Evolutionary conservation across 2,797 vertebrate species (phyloP), one percentile per base, ranked within the genome.

Genomic region (Discoglossus pictus): DNA sequence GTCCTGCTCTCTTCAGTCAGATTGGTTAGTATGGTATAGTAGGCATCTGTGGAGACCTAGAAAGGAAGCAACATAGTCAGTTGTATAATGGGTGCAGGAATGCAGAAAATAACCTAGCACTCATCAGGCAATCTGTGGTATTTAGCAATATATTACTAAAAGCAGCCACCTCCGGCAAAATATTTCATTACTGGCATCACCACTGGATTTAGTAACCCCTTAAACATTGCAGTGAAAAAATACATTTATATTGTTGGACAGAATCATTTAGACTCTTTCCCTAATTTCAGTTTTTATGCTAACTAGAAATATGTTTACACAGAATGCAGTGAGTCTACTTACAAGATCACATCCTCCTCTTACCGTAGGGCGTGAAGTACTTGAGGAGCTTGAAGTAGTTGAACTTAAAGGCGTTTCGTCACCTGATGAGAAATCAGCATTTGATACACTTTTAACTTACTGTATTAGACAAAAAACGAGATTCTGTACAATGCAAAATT

Each of bases 41-140:
- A 91, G 46, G 80, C 84, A 2, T 88, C 78, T 0, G 84, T 77
- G 51, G 86, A 73, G 54, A 74, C 73, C 94, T 98, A 67, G 24
- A 55, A 77, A 18, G 27, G 20, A 8, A 7, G 17, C 47, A 15
- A 75, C 2, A 50, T 12, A 23, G 44, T 47, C 20, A 47, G 20
- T 10, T n/a, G 5, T 23, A 5, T 11, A 1, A 18, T 47, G 9
- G 5, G 20, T 3, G 1, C 12, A 23, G 18, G 44, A 47, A 47
- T 47, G 44, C 23, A 50, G 23, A n/a, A 25, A 7, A 25, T n/a
- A 50, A 47, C 18, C 1, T 50, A 11, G 27, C 46, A 24, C 21
- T 50, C 23, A 4, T 5, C 21, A 50, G 1, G 6, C 23, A 50
- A 10, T 17, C 23, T 21, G 20, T 50, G n/a, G 46, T 13, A 50